Percentiles rank a stretch among this genome's conserved stretches.
Conservation (phyloP, 2,113 vertebrate genomes). For the Syngnathus floridae region DNA sequence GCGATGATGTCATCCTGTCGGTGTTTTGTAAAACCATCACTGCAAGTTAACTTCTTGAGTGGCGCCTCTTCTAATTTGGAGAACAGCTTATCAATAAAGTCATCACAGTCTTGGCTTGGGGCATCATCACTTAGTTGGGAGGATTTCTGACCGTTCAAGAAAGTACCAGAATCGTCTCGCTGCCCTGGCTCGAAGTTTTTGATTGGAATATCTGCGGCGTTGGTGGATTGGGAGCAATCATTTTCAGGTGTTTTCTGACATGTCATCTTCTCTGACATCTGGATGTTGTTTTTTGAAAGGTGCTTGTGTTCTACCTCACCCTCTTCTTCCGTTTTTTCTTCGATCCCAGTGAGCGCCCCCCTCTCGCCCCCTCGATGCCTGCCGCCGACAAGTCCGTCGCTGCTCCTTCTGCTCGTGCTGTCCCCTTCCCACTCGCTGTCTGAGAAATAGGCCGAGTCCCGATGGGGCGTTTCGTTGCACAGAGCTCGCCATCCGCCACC, state of each 20-base stretch:
- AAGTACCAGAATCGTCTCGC: conserved; percentile 53
- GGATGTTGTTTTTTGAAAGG: conserved; percentile 25
- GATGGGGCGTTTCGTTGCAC: conserved; percentile 71
- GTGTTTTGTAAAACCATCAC: conserved; percentile 28
- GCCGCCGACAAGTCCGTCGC: conserved; percentile 50
- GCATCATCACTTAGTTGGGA: conserved; percentile 24
- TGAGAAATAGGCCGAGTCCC: conserved; percentile 83
- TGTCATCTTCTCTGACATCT: conserved; percentile 17
- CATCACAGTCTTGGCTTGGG: conserved; percentile 49
- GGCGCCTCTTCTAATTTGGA: conserved; percentile 60
- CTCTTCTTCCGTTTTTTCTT: conserved; percentile 72
- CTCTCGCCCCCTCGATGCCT: conserved; percentile 63
- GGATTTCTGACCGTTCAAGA: conserved; percentile 37
- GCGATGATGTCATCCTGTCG: conserved; percentile 49
- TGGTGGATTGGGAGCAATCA: conserved; percentile 11
- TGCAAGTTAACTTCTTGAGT: conserved; percentile 38
- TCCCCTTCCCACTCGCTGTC: conserved; percentile 77
- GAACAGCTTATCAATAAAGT: conserved; percentile 63
- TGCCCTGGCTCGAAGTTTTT: conserved; percentile 40
- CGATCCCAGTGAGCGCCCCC: conserved; percentile 68
- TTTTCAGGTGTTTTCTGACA: conserved; percentile 26
- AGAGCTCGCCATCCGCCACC: conserved; percentile 71
- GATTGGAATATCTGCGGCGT: conserved; percentile 26
- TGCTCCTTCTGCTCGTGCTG: conserved; percentile 57
- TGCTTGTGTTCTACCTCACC: conserved; percentile 42